Evolutionary conservation across 2,888 invertebrate species (phyloP), one percentile per base, ranked within the genome.

Genomic region (Leptinotarsa juncta): DNA sequence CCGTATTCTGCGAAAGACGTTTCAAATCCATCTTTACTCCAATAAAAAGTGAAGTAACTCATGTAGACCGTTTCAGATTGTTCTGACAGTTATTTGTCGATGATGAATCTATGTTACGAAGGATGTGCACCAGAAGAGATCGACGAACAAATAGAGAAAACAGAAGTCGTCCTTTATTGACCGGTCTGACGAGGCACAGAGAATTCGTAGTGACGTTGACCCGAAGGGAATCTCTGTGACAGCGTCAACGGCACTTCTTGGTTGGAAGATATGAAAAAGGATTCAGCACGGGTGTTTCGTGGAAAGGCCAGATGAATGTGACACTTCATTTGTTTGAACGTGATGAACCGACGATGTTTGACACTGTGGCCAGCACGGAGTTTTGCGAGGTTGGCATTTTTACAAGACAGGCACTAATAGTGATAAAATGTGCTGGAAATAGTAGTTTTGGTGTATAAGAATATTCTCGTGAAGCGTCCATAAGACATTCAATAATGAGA

Each of bases 171-270:
- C 57, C 57, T 4, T 57, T 57, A 57, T 57, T 57, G 57, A 57
- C 57, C 57, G 23, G 57, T 57, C 57, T 57, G 57, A 42, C 42
- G 42, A 42, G 10, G 42, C 42, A 10, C 42, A 42, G 42, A 15
- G 20, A 23, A 20, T 57, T 23, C 20, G 23, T 26, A 16, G 18
- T 57, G 57, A 57, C 23, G 23, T 20, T 23, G 14, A 23, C 57
- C 15, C 57, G 14, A 23, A 20, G 18, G 23, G 15, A 57, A 23
- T 57, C 57, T 12, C 23, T 57, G 57, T 57, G 57, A 57, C 57
- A 57, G 51, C 51, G 51, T 51, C 51, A 16, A 51, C 51, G 51
- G 51, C 51, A 51, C 51, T 51, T 57, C 26, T 57, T 57, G 57
- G 12, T 57, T 23, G 15, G 57, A 26, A 23, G 57, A 57, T 57